Evolutionary conservation across 2,797 vertebrate species (phyloP).

Genomic region (Sphenodon punctatus): DNA sequence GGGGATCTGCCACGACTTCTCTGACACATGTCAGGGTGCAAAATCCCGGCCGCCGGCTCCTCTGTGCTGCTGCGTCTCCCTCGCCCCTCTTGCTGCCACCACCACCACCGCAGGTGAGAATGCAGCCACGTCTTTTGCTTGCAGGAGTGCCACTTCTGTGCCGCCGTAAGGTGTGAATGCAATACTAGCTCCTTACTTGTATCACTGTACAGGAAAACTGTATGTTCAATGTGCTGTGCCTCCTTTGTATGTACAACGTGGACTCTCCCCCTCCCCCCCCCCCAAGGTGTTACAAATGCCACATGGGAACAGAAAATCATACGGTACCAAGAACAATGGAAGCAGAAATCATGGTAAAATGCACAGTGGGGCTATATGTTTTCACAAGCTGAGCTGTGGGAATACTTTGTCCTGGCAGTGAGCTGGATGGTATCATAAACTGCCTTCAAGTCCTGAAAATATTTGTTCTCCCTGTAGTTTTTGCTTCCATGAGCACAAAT

Average conservation of each 20-base stretch:
- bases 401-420: background rate
- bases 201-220: background rate
- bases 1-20: no score
- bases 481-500: background rate
- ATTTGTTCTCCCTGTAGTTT: background rate
- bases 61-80: no score
- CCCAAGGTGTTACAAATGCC: background rate
- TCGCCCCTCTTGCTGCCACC: no score
- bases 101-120: no score
- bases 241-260: background rate
- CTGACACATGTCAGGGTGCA: no score
- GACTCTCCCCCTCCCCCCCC: no score
- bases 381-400: background rate
- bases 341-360: background rate
- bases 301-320: background rate
- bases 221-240: background rate
- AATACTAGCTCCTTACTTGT: background rate
- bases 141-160: no score
- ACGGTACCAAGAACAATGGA: background rate
- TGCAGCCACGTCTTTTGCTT: no score
- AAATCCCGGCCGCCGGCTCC: no score
- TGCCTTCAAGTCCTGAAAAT: background rate
- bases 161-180: no score
- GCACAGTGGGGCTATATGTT: background rate
- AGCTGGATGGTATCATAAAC: background rate